Percentiles rank a stretch among this genome's conserved stretches.
phyloP scores from a whole-genome alignment of 2,888 invertebrate genomes.

The Hirtodrosophila confusa region DNA sequence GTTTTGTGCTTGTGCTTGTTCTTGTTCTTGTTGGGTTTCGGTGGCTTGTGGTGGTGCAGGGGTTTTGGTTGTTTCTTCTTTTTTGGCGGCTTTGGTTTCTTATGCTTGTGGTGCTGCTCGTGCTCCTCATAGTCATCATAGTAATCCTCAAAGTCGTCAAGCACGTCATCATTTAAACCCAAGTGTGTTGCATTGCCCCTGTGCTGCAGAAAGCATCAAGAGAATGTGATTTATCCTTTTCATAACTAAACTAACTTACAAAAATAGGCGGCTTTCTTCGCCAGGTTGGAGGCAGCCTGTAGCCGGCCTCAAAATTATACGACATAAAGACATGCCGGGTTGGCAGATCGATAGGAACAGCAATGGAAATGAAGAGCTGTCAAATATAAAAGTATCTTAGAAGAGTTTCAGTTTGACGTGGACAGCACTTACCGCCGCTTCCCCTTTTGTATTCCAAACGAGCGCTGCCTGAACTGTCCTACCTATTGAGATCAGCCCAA shows the following conservation, averaged over 20 bases:
- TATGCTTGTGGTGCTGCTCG: constrained; percentile 23
- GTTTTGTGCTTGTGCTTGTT: constrained; percentile 41
- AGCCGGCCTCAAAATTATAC: constrained; percentile 90
- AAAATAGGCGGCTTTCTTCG: constrained; percentile 53
- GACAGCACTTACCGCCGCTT: constrained; percentile 40
- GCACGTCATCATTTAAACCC: neutral
- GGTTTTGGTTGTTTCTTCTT: constrained; percentile 32
- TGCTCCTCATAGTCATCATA: constrained; percentile 45
- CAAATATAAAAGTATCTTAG: neutral
- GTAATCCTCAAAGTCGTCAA: constrained; percentile 29
- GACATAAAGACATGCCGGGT: constrained; percentile 89
- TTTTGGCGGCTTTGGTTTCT: constrained; percentile 21
- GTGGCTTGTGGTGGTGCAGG: constrained; percentile 7
- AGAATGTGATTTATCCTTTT: neutral
- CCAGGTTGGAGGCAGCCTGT: constrained; percentile 86
- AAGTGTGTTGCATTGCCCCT: constrained; percentile 43
- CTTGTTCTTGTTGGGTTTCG: constrained; percentile 30
- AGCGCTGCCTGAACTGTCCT: constrained; percentile 22
- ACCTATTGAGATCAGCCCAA: constrained; percentile 4
- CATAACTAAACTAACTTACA: constrained; percentile 52
- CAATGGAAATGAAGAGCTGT: constrained; percentile 89
- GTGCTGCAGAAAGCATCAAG: constrained; percentile 15
- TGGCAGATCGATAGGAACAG: constrained; percentile 88
- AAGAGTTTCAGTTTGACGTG: neutral
- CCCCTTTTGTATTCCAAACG: constrained; percentile 60